A percentile compares a stretch with the other conserved stretches of the same genome.
Evolutionary conservation across 1,140 invertebrate species (phyloP).

Genomic region (Stegodyphus dumicola): DNA sequence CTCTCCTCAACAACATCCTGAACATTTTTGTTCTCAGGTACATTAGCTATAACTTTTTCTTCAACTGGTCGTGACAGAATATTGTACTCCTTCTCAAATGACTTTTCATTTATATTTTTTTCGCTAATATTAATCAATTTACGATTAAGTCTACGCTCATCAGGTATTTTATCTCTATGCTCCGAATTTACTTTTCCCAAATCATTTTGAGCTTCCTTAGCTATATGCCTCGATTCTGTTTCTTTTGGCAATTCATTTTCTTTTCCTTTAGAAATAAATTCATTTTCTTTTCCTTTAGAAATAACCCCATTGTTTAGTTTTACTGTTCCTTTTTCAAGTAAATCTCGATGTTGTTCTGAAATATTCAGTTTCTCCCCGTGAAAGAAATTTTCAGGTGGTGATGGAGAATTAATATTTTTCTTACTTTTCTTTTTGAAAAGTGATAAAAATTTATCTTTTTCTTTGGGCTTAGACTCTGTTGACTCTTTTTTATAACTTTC

Average conservation of each 20-base stretch:
- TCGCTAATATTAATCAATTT: constrained; percentile 44
- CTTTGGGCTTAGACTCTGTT: constrained; percentile 23
- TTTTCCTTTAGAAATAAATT: constrained; percentile 26
- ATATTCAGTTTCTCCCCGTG: constrained; percentile 17
- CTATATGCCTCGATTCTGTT: not conserved
- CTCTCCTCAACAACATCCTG: constrained; percentile 34
- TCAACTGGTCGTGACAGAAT: constrained; percentile 30
- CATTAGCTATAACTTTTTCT: constrained; percentile 30
- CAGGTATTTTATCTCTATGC: constrained; percentile 44
- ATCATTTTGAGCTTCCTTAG: constrained; percentile 47
- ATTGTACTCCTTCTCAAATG: constrained; percentile 53
- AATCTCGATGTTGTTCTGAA: not conserved
- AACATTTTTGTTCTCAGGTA: constrained; percentile 36
- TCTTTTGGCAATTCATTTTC: constrained; percentile 46
- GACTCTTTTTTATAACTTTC: constrained; percentile 20
- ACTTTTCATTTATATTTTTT: constrained; percentile 38
- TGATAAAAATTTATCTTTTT: constrained; percentile 58
- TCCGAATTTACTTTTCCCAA: constrained; percentile 46
- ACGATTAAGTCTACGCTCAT: constrained; percentile 35
- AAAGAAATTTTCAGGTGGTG: constrained; percentile 18
- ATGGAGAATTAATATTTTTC: constrained; percentile 31
- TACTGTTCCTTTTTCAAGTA: constrained; percentile 13
- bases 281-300: constrained; percentile 40
- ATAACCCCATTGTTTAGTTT: constrained; percentile 43
- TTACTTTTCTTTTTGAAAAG: constrained; percentile 55